Conservation (phyloP, 2,797 vertebrate genomes). For the Loriculus beryllinus region DNA sequence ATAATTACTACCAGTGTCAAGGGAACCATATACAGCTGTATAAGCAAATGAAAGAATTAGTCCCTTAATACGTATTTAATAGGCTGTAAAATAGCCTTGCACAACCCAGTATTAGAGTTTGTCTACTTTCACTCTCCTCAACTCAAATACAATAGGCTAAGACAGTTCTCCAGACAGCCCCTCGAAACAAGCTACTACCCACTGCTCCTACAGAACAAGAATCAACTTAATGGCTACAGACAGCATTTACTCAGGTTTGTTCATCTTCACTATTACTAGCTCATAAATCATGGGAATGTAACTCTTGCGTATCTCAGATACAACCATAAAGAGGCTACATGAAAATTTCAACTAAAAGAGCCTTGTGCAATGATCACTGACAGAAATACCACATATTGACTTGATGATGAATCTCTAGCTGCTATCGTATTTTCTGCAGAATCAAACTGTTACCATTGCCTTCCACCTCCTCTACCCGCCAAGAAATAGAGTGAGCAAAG, state of each 20-base stretch:
- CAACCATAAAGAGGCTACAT: not conserved
- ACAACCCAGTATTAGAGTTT: not conserved
- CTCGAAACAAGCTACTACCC: not conserved
- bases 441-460: not conserved
- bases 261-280: not conserved
- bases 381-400: not conserved
- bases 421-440: not conserved
- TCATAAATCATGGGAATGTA: not conserved
- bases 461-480: not conserved
- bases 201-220: not conserved
- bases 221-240: not conserved
- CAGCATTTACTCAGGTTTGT: not conserved
- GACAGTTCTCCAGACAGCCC: not conserved
- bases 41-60: constrained; percentile 29
- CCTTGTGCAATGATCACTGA: not conserved
- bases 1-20: constrained; percentile 34
- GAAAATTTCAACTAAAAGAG: not conserved
- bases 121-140: not conserved
- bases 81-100: constrained; percentile 15
- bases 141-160: not conserved
- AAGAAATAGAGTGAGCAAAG: not conserved
- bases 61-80: constrained; percentile 42
- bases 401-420: not conserved
- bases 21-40: constrained; percentile 29
- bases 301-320: not conserved